phyloP scores from a whole-genome alignment of 2,113 vertebrate genomes.

The Sylvia atricapilla region DNA sequence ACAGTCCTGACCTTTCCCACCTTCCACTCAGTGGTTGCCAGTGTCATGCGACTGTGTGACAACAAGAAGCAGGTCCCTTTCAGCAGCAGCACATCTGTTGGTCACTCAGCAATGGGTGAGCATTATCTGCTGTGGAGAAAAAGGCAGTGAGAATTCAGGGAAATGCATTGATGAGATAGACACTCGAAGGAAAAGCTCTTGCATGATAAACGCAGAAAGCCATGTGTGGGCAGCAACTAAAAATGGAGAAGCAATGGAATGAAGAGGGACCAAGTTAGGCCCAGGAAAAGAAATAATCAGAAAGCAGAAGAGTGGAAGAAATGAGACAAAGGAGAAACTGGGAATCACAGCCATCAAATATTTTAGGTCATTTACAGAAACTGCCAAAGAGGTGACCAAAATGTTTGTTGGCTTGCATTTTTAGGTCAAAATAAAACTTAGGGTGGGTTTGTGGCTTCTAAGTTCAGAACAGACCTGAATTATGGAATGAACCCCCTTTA shows the following conservation, averaged over 20 bases:
- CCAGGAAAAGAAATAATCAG: not conserved
- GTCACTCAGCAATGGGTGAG: not conserved
- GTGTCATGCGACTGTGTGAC: not conserved
- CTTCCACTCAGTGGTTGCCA: not conserved
- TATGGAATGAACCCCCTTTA: not conserved
- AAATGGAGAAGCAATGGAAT: fast-evolving
- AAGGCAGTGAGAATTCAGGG: not conserved
- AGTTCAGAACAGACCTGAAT: fast-evolving
- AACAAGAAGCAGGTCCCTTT: not conserved
- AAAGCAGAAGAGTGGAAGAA: not conserved
- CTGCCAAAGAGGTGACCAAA: not conserved
- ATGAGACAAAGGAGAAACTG: fast-evolving
- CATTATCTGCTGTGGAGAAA: not conserved
- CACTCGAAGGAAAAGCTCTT: not conserved
- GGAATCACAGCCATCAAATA: not conserved
- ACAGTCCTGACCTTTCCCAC: not conserved
- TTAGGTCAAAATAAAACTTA: not conserved
- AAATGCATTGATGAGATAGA: not conserved
- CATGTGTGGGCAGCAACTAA: not conserved
- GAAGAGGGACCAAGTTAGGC: not conserved
- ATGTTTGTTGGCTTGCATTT: not conserved
- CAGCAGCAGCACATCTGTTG: not conserved
- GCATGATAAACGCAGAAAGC: not conserved
- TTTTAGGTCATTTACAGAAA: not conserved
- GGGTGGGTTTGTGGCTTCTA: not conserved